A percentile compares a stretch with the other conserved stretches of the same genome.
Conservation (phyloP, 2,113 vertebrate species). For the Equus quagga region DNA sequence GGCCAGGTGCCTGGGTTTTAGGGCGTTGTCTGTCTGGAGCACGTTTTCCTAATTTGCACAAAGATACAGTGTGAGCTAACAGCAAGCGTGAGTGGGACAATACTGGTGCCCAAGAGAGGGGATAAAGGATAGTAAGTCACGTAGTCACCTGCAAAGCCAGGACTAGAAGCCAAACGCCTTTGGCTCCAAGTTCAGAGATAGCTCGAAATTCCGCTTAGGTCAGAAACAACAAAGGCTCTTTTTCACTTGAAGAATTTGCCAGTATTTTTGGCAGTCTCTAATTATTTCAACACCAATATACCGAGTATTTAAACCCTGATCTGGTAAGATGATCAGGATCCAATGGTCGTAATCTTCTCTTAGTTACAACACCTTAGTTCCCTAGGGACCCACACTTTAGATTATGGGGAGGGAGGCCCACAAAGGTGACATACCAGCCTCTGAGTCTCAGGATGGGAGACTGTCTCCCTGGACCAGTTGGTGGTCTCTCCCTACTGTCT, state of each 20-base stretch:
- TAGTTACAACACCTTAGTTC: background rate
- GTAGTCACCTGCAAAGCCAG: background rate
- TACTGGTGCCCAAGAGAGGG: background rate
- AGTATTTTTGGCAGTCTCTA: background rate
- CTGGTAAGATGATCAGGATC: background rate
- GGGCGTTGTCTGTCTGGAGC: background rate
- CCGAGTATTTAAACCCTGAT: background rate
- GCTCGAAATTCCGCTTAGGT: background rate
- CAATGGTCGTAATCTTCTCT: background rate
- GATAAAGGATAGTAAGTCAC: background rate
- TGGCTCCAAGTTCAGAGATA: background rate
- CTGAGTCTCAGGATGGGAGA: background rate
- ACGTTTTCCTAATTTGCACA: background rate
- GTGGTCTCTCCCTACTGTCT: background rate
- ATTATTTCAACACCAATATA: background rate
- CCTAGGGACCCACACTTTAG: background rate
- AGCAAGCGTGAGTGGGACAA: background rate
- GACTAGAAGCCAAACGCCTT: background rate
- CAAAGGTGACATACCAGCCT: background rate
- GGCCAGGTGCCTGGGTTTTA: too few relatives aligned
- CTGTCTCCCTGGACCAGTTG: background rate
- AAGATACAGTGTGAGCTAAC: background rate
- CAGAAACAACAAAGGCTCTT: background rate
- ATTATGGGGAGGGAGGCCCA: background rate
- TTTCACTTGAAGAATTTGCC: background rate